Conservation (phyloP, 1,140 invertebrate species). For the Euura lappo region DNA sequence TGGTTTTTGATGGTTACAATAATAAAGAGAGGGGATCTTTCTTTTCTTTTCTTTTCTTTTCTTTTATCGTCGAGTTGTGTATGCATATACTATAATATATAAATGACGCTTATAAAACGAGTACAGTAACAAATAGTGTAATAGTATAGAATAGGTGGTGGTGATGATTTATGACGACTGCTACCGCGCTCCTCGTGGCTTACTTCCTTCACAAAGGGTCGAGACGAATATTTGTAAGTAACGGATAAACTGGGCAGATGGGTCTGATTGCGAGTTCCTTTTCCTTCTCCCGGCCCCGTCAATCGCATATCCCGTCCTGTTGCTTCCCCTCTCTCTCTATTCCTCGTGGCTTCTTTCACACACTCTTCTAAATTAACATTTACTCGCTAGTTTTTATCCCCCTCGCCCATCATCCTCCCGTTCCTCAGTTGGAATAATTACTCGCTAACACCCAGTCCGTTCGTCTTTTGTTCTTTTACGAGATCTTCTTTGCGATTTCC, state of each 20-base stretch:
- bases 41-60: not conserved
- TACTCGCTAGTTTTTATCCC: constrained; percentile 2
- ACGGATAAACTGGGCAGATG: not conserved
- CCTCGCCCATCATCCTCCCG: constrained; percentile 19
- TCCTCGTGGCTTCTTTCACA: constrained; percentile 19
- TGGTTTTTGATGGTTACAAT: constrained; percentile 42
- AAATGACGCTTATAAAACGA: no score
- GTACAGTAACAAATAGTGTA: not conserved
- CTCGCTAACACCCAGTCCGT: constrained; percentile 19
- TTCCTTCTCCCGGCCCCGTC: constrained; percentile 34
- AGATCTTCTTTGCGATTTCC: constrained; percentile 23
- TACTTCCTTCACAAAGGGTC: not conserved
- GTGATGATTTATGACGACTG: not conserved
- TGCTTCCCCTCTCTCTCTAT: constrained; percentile 28
- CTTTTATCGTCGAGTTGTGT: no score
- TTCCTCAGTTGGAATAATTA: constrained; percentile 23
- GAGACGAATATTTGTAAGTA: not conserved
- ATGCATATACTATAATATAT: no score
- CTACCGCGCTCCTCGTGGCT: not conserved
- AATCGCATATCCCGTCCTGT: constrained; percentile 22
- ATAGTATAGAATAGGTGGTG: not conserved
- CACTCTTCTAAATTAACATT: constrained; percentile 8
- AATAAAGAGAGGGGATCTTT: constrained; percentile 24
- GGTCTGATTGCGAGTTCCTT: not conserved
- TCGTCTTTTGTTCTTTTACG: not conserved